phyloP scores from a whole-genome alignment of 2,888 invertebrate genomes.

The Heliconius ethilla region DNA sequence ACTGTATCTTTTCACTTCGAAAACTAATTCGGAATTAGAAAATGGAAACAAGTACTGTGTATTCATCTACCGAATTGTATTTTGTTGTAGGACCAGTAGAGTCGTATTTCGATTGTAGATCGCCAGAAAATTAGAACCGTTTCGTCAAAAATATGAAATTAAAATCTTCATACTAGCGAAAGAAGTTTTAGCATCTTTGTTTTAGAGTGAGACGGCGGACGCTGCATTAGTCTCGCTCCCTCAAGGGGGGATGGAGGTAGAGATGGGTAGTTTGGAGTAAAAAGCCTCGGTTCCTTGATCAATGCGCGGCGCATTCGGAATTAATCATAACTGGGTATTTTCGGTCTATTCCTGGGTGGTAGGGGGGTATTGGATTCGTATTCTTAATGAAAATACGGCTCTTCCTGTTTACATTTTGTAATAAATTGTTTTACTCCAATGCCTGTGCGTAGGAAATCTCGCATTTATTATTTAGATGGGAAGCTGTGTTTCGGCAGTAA shows the following conservation, averaged over 20 bases:
- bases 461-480: slow-evolving; percentile 47
- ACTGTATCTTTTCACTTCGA: slow-evolving; percentile 83
- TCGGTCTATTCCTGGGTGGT: slow-evolving; percentile 74
- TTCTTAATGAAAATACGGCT: slow-evolving; percentile 81
- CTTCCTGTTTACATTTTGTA: slow-evolving; percentile 82
- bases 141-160: slow-evolving; percentile 83
- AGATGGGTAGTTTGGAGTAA: slow-evolving; percentile 81
- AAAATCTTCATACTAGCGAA: slow-evolving; percentile 83
- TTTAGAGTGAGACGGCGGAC: slow-evolving; percentile 79
- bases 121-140: slow-evolving; percentile 77
- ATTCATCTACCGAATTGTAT: slow-evolving; percentile 45
- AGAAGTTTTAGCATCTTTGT: slow-evolving; percentile 83
- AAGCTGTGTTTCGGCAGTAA: slow-evolving; percentile 37
- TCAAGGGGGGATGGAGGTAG: slow-evolving; percentile 57
- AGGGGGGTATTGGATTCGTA: slow-evolving; percentile 73
- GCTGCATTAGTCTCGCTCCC: slow-evolving; percentile 79
- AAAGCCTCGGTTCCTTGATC: slow-evolving; percentile 81
- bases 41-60: slow-evolving; percentile 73
- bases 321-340: slow-evolving; percentile 83
- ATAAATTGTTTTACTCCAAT: slow-evolving; percentile 80
- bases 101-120: slow-evolving; percentile 49
- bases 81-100: slow-evolving; percentile 44
- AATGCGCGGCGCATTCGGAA: slow-evolving; percentile 81
- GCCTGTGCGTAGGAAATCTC: slow-evolving; percentile 45
- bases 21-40: slow-evolving; percentile 81